These are phyloP conservation scores for Rousettus madagascariensis DNA, from an alignment of 2,797 vertebrate species.

Conservation along the genomic window DNA sequence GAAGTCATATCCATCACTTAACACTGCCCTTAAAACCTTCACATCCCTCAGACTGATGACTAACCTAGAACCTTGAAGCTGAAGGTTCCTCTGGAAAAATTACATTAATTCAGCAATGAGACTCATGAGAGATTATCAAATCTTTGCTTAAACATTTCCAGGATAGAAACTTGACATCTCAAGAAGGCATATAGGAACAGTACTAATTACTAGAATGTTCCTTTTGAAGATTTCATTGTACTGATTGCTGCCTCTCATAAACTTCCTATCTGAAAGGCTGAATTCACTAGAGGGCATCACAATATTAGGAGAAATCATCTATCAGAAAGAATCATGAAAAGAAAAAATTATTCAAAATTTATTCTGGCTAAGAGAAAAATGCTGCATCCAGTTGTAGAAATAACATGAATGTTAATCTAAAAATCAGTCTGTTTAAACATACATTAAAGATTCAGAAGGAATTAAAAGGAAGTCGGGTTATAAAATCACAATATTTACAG, in stretches of 20 bases:
- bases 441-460: slow-evolving; percentile 23
- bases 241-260: neutral
- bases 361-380: neutral
- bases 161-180: neutral
- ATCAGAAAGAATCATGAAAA: slow-evolving; percentile 38
- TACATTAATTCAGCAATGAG: neutral
- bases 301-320: slow-evolving; percentile 37
- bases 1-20: neutral
- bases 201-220: neutral
- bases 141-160: neutral
- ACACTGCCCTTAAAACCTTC: neutral
- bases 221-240: slow-evolving; percentile 31
- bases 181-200: neutral
- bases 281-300: slow-evolving; percentile 64
- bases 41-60: neutral
- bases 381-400: neutral
- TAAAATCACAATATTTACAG: slow-evolving; percentile 15
- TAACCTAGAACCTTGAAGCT: neutral
- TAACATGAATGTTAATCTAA: neutral
- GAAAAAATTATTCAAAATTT: slow-evolving; percentile 29
- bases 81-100: neutral
- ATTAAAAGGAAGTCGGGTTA: slow-evolving; percentile 32
- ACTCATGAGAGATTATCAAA: neutral
- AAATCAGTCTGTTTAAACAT: slow-evolving; percentile 22
- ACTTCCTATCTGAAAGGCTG: slow-evolving; percentile 10